Percentiles rank a stretch among this genome's conserved stretches.
Conservation (phyloP, 2,797 vertebrate species). For the Myioborus melanocephalus region DNA sequence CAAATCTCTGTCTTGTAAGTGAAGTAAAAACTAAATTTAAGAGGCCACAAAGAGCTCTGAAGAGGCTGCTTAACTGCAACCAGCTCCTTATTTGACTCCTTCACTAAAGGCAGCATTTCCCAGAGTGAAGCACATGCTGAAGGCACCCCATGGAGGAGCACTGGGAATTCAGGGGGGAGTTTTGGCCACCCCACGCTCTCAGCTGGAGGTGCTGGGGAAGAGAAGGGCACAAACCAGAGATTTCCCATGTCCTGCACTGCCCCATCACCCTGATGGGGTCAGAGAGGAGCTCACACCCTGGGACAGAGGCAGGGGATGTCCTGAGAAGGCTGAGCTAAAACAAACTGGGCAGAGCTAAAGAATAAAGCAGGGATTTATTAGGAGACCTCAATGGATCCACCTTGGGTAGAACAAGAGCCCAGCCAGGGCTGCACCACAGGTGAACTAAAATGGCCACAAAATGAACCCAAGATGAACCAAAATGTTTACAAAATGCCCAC, state of each 20-base stretch:
- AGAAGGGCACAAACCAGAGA: accelerated
- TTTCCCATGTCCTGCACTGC: not conserved
- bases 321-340: not conserved
- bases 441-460: not conserved
- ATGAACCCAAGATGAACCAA: not conserved
- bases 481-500: too few relatives aligned
- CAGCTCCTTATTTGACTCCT: not conserved
- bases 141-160: not conserved
- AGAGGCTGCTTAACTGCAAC: not conserved
- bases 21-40: not conserved
- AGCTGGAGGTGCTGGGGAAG: not conserved
- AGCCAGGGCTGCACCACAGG: too few relatives aligned
- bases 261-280: not conserved
- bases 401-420: not conserved
- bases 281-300: not conserved
- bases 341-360: not conserved
- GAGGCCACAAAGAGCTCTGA: not conserved
- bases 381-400: not conserved
- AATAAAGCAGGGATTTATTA: not conserved
- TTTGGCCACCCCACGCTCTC: accelerated
- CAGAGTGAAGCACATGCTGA: not conserved
- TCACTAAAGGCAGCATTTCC: not conserved
- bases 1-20: not conserved
- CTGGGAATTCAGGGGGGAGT: not conserved
- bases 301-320: accelerated